phyloP scores from a whole-genome alignment of 2,888 invertebrate genomes.

The Leptinotarsa juncta region DNA sequence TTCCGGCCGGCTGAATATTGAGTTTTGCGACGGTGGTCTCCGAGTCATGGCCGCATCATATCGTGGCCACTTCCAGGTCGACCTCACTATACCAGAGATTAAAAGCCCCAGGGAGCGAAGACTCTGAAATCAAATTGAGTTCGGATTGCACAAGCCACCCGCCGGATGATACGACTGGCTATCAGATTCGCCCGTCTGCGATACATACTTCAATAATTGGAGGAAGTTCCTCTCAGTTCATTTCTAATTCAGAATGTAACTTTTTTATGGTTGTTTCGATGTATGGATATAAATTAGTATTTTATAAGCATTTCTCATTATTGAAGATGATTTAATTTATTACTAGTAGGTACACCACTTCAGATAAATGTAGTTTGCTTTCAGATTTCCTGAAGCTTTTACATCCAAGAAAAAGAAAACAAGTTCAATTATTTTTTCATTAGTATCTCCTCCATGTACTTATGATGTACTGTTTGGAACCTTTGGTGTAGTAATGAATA shows the following conservation, averaged over 20 bases:
- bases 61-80: slow-evolving; percentile 65
- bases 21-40: slow-evolving; percentile 60
- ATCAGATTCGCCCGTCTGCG: slow-evolving; percentile 56
- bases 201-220: slow-evolving; percentile 58
- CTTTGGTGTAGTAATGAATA: too few species aligned
- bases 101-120: slow-evolving; percentile 63
- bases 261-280: background rate
- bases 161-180: slow-evolving; percentile 49
- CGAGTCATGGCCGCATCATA: slow-evolving; percentile 53
- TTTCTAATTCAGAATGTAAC: slow-evolving; percentile 1
- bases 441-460: too few species aligned
- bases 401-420: too few species aligned
- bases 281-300: too few species aligned
- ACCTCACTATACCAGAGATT: slow-evolving; percentile 65
- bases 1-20: slow-evolving; percentile 67
- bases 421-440: too few species aligned
- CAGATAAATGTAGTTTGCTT: too few species aligned
- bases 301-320: too few species aligned
- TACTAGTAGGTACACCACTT: too few species aligned
- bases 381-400: too few species aligned
- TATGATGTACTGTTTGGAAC: too few species aligned
- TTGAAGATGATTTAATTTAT: too few species aligned
- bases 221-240: slow-evolving; percentile 40
- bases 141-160: slow-evolving; percentile 63
- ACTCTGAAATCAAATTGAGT: slow-evolving; percentile 67